phyloP scores from a whole-genome alignment of 2,888 invertebrate species.

The Trichopria drosophilae region DNA sequence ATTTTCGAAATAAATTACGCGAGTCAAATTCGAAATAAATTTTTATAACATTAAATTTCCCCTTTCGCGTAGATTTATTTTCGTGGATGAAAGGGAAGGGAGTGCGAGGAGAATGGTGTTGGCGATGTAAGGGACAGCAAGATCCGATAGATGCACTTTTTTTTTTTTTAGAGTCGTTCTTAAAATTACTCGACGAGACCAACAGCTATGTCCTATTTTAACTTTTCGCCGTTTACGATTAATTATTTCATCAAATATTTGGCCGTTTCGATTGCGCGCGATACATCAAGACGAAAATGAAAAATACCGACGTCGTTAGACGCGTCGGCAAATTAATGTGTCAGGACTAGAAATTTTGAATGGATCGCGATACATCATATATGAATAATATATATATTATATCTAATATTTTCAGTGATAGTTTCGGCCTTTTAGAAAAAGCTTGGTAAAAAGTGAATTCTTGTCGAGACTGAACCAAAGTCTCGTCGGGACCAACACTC shows the following conservation, averaged over 20 bases:
- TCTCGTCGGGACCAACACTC: conserved; percentile 2
- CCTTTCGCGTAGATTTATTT: too few species aligned
- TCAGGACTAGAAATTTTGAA: conserved; percentile 56
- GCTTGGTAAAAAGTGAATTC: conserved; percentile 10
- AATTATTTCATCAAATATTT: conserved; percentile 39
- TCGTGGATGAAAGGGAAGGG: conserved; percentile 32
- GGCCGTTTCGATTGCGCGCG: conserved; percentile 42
- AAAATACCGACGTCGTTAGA: conserved; percentile 28
- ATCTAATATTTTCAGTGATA: neutral
- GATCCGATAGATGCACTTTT: neutral
- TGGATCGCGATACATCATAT: conserved; percentile 23
- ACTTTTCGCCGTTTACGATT: conserved; percentile 29
- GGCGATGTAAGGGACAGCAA: conserved; percentile 9
- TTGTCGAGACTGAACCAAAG: conserved; percentile 13
- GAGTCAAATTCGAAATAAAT: conserved; percentile 31
- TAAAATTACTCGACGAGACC: conserved; percentile 28
- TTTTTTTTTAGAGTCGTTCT: conserved; percentile 25
- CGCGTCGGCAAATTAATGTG: conserved; percentile 38
- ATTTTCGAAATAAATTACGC: conserved; percentile 25
- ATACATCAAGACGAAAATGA: conserved; percentile 27
- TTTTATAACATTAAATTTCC: too few species aligned
- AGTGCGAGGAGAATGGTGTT: conserved; percentile 30
- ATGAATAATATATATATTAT: neutral
- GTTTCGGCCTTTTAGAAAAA: neutral
- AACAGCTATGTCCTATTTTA: conserved; percentile 9